Evolutionary conservation across 2,797 vertebrate species (phyloP), one percentile per base, ranked within the genome.

Genomic region (Hemibagrus guttatus): DNA sequence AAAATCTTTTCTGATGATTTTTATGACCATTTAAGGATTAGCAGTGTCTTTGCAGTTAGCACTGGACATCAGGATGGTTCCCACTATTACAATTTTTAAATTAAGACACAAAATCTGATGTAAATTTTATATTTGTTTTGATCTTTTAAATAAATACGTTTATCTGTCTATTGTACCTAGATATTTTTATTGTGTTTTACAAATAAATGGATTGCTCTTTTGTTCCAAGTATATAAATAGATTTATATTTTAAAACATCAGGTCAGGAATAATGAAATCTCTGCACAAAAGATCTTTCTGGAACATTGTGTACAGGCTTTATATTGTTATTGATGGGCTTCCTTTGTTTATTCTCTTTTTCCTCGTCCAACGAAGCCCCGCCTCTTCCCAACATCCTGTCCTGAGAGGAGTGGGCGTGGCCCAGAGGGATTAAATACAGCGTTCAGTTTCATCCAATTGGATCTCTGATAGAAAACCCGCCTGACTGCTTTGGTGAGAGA

Each of bases 361-460:
- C 23, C 56, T 58, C 21, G 49, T 71, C 23, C 6, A 11, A 68
- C 5, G 19, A 85, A 76, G 52, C 83, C 54, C 69, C 7, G 6
- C 79, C 84, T 39, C 74, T 69, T 85, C 46, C 66, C 26, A 42
- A 54, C 13, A 66, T 66, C 26, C 39, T 21, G 56, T 66, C 26
- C 39, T 21, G 56, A 23, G 49, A 14, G 19, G 23, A 28, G 23
- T 3, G 49, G 69, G 42, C 12, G 31, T 46, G 78, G 35, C 84
- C 39, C 42, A 17, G 7, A 8, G 14, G 9, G 52, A 82, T 58
- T 83, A 59, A 81, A 76, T 58, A 49, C 49, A 46, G 76, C 58
- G 6, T 68, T 72, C 59, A 21, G 19, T 66, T 76, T 85, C 84
- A 69, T n/a, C 83, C 75, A 81, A 84, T 56, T 21, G 46, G 42